Percentiles rank a stretch among this genome's conserved stretches.
Conservation (phyloP, 2,797 vertebrate species). For the Erethizon dorsatum region DNA sequence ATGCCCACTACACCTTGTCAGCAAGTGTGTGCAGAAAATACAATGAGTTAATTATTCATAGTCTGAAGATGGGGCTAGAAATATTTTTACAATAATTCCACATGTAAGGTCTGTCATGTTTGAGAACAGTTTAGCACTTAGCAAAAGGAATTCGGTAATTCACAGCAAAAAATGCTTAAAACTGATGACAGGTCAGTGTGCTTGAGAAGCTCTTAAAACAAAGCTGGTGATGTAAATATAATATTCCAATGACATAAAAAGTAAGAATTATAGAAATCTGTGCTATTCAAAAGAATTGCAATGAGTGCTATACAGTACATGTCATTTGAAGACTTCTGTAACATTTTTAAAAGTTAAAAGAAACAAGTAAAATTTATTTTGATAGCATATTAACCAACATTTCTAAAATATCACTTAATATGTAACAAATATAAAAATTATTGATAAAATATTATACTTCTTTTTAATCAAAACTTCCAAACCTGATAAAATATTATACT, state of each 20-base stretch:
- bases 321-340: slow-evolving; percentile 49
- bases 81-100: not conserved
- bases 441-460: slow-evolving; percentile 2
- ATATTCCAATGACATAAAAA: not conserved
- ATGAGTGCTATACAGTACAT: not conserved
- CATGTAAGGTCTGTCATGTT: not conserved
- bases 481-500: not conserved
- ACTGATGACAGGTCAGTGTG: not conserved
- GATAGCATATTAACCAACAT: not conserved
- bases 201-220: not conserved
- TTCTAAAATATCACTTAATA: slow-evolving; percentile 7
- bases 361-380: slow-evolving; percentile 23
- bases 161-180: not conserved
- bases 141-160: not conserved
- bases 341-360: not conserved
- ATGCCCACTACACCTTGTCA: not conserved
- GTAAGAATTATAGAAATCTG: not conserved
- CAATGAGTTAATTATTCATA: not conserved
- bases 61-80: not conserved
- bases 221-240: not conserved
- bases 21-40: not conserved
- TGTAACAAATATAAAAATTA: slow-evolving; percentile 40
- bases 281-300: not conserved
- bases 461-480: not conserved
- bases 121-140: not conserved